Evolutionary conservation across 2,113 vertebrate species (phyloP).

Genomic region (Lagopus leucura): DNA sequence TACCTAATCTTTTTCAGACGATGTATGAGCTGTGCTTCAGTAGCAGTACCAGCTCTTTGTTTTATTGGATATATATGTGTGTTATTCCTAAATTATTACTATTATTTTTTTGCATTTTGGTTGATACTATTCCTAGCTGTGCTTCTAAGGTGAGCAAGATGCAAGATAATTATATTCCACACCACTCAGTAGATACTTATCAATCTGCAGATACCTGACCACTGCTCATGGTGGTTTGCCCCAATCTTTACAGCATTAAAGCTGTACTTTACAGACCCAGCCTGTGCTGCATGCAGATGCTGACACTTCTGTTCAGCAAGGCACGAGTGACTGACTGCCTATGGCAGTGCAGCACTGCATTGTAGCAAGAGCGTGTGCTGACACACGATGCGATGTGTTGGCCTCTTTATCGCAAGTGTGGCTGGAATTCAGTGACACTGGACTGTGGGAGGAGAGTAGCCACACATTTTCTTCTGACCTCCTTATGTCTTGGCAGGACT

Average conservation of each 20-base stretch:
- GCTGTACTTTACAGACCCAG: background rate
- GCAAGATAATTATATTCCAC: background rate
- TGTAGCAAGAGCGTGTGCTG: background rate
- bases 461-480: background rate
- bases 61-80: background rate
- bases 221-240: background rate
- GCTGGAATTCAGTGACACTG: conserved; percentile 32
- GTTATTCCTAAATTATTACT: background rate
- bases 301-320: background rate
- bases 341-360: background rate
- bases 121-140: background rate
- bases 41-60: background rate
- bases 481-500: conserved; percentile 35
- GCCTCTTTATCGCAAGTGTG: conserved; percentile 32
- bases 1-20: background rate
- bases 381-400: background rate
- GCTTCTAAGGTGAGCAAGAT: background rate
- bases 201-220: background rate
- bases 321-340: background rate
- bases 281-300: background rate
- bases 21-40: background rate
- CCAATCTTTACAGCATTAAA: background rate
- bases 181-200: no score
- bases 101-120: background rate
- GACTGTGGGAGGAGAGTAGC: conserved; percentile 9